phyloP scores from a whole-genome alignment of 1,140 invertebrate genomes.

The Oedothorax gibbosus region DNA sequence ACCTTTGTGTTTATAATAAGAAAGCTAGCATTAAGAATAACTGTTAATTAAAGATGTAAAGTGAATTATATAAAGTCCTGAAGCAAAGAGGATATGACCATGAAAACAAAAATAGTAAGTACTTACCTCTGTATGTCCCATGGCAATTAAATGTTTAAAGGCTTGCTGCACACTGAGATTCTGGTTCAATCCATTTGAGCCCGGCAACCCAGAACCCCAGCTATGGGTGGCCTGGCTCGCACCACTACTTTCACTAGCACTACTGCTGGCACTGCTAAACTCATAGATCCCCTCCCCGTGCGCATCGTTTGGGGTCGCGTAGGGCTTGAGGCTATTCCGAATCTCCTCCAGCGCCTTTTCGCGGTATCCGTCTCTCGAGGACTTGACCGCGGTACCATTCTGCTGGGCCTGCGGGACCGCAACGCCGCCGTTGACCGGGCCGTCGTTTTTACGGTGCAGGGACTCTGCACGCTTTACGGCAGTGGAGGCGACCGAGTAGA shows the following conservation, averaged over 20 bases:
- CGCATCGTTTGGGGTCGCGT: slow-evolving; percentile 74
- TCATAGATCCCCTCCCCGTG: slow-evolving; percentile 65
- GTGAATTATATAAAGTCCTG: no score
- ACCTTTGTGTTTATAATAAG: no score
- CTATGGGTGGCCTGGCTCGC: slow-evolving; percentile 76
- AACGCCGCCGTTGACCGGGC: slow-evolving; percentile 19
- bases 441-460: slow-evolving; percentile 43
- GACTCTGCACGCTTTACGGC: slow-evolving; percentile 53
- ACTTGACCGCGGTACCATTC: slow-evolving; percentile 45
- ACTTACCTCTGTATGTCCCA: slow-evolving; percentile 67
- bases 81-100: no score
- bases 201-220: slow-evolving; percentile 69
- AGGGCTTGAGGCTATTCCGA: slow-evolving; percentile 84
- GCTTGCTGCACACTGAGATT: slow-evolving; percentile 60
- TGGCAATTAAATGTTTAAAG: slow-evolving; percentile 63
- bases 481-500: slow-evolving; percentile 10
- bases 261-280: slow-evolving; percentile 81
- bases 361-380: slow-evolving; percentile 73
- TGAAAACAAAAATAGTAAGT: not conserved
- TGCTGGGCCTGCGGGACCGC: not conserved
- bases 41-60: no score
- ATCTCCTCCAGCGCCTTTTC: slow-evolving; percentile 90
- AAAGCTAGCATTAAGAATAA: no score
- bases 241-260: slow-evolving; percentile 76
- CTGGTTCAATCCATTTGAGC: slow-evolving; percentile 68